Percentiles rank a stretch among this genome's conserved stretches.
Evolutionary conservation across 2,113 vertebrate species (phyloP).

Genomic region (Psettodes erumei): DNA sequence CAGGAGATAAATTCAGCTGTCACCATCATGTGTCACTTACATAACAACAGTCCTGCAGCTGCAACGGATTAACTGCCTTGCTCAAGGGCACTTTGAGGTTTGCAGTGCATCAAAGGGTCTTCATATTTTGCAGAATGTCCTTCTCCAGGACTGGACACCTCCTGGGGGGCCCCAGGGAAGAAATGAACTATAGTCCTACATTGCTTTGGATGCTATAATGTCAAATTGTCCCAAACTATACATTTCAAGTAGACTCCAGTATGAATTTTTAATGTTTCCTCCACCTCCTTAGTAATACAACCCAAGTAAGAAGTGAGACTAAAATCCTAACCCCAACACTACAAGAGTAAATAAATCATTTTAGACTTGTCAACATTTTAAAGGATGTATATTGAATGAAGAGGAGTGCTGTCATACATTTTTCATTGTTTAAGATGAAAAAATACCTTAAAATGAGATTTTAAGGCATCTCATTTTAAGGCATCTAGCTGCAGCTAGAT

Average conservation of each 20-base stretch:
- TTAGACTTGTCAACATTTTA: too few relatives aligned
- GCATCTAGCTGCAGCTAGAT: too few relatives aligned
- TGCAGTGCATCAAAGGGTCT: not conserved
- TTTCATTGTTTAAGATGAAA: not conserved
- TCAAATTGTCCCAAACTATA: not conserved
- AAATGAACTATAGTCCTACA: not conserved
- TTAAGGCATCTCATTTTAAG: too few relatives aligned
- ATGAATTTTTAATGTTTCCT: not conserved
- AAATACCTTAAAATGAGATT: not conserved
- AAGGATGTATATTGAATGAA: not conserved
- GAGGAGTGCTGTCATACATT: not conserved
- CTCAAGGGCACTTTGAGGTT: slow-evolving; percentile 27
- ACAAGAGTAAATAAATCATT: not conserved
- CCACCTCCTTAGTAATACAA: not conserved
- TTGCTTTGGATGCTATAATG: not conserved
- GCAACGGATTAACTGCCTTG: slow-evolving; percentile 26
- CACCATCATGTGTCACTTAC: slow-evolving; percentile 29
- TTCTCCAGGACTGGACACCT: not conserved
- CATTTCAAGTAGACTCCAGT: not conserved
- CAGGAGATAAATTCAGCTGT: slow-evolving; percentile 20
- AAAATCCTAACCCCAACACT: not conserved
- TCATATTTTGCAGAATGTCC: not conserved
- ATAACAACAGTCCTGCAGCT: slow-evolving; percentile 16
- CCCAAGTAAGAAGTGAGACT: not conserved
- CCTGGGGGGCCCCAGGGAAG: not conserved